Evolutionary conservation across 2,888 invertebrate genomes (phyloP).

Genomic region (Dione vanillae): DNA sequence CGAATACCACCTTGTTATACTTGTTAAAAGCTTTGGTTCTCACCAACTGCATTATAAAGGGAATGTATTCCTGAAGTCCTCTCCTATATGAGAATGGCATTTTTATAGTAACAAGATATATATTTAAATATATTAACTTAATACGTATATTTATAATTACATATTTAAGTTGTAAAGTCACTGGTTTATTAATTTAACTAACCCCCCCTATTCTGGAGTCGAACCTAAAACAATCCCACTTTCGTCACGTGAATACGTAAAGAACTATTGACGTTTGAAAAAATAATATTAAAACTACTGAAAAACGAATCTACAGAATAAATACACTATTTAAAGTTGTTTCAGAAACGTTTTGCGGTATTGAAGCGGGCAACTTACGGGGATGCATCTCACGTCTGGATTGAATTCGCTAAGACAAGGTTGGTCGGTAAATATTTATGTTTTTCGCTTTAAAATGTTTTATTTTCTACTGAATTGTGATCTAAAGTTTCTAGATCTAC

Average conservation of each 20-base stretch:
- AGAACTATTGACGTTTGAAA: too few relatives aligned
- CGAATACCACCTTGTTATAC: slow-evolving; percentile 26
- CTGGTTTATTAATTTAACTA: too few relatives aligned
- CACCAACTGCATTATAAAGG: background rate
- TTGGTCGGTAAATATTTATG: slow-evolving; percentile 20
- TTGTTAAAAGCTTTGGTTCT: slow-evolving; percentile 21
- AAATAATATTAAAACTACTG: too few relatives aligned
- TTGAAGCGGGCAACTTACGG: background rate
- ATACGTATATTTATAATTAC: too few relatives aligned
- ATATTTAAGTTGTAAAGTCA: too few relatives aligned
- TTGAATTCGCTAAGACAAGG: slow-evolving; percentile 24
- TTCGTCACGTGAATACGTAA: background rate
- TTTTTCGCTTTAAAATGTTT: slow-evolving; percentile 21
- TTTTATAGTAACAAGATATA: background rate
- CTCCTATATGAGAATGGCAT: background rate
- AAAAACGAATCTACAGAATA: background rate
- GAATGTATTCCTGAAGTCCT: background rate
- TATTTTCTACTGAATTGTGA: slow-evolving; percentile 21
- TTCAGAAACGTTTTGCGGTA: slow-evolving; percentile 3
- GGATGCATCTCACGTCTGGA: slow-evolving; percentile 19
- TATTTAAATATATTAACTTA: too few relatives aligned
- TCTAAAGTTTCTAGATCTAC: slow-evolving; percentile 2
- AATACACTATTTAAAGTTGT: background rate
- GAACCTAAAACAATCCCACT: background rate
- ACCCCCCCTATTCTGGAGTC: too few relatives aligned